These are phyloP conservation scores for Euzophera pinguis DNA, from an alignment of 2,888 invertebrate genomes.

Conservation along the genomic window DNA sequence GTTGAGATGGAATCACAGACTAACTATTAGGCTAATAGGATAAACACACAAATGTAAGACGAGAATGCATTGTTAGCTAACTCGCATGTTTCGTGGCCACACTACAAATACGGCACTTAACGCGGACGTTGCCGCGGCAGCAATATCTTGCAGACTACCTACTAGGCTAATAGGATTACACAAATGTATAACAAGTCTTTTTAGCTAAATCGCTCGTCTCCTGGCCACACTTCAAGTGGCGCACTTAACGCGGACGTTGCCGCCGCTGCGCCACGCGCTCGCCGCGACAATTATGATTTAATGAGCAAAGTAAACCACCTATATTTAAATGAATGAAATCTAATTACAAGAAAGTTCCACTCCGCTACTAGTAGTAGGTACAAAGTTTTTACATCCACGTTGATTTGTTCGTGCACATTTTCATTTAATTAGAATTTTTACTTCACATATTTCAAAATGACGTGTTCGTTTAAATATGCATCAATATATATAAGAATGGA, in stretches of 20 bases:
- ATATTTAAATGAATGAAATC: constrained; percentile 22
- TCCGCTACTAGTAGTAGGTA: constrained; percentile 3
- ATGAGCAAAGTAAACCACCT: constrained; percentile 38
- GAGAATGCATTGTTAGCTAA: no score
- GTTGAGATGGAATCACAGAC: no score
- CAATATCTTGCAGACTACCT: no score
- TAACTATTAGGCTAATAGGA: no score
- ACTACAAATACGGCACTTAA: no score
- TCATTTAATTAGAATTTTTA: constrained; percentile 2
- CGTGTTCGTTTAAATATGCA: no score
- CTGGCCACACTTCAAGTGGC: constrained; percentile 27
- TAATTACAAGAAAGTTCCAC: constrained; percentile 20
- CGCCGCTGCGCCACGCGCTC: constrained; percentile 18
- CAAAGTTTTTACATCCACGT: constrained; percentile 8
- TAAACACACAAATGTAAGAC: no score
- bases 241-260: constrained; percentile 30
- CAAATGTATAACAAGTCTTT: background rate
- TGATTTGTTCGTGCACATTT: constrained; percentile 3
- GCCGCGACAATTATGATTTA: constrained; percentile 34
- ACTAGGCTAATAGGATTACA: no score
- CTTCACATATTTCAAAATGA: no score
- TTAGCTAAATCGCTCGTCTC: constrained; percentile 22
- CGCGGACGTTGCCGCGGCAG: no score
- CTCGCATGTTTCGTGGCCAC: no score
- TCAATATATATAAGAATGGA: no score